phyloP scores from a whole-genome alignment of 2,888 invertebrate species.

The Thymelicus acteon region DNA sequence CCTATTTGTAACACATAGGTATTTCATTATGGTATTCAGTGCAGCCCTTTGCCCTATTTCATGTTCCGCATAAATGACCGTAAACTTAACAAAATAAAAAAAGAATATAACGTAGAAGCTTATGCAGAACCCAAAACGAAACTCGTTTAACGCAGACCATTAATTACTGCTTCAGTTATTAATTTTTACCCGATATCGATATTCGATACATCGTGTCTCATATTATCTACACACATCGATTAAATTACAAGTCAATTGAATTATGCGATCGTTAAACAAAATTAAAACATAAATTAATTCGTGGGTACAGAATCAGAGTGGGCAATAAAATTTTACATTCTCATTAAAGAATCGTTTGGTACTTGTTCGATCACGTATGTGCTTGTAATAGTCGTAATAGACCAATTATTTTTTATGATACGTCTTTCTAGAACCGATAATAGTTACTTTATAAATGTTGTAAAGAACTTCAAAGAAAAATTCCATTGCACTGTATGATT shows the following conservation, averaged over 20 bases:
- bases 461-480: constrained; percentile 9
- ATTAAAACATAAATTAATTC: constrained; percentile 33
- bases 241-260: constrained; percentile 28
- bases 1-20: too few relatives aligned
- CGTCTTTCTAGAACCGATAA: constrained; percentile 11
- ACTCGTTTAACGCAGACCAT: constrained; percentile 29
- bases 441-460: constrained; percentile 1
- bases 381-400: constrained; percentile 30
- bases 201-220: constrained; percentile 33
- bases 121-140: constrained; percentile 13
- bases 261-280: constrained; percentile 28
- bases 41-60: neutral
- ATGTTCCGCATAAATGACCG: neutral
- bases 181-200: constrained; percentile 38
- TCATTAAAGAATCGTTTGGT: constrained; percentile 16
- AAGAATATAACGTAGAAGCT: constrained; percentile 2
- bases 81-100: constrained; percentile 1
- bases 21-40: too few relatives aligned
- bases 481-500: constrained; percentile 1
- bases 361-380: constrained; percentile 17
- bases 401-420: constrained; percentile 15
- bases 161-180: constrained; percentile 36
- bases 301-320: constrained; percentile 1
- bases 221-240: constrained; percentile 24
- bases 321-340: constrained; percentile 10